These are phyloP conservation scores for Chascanopsetta lugubris DNA, from an alignment of 2,113 vertebrate species.

Conservation along the genomic window DNA sequence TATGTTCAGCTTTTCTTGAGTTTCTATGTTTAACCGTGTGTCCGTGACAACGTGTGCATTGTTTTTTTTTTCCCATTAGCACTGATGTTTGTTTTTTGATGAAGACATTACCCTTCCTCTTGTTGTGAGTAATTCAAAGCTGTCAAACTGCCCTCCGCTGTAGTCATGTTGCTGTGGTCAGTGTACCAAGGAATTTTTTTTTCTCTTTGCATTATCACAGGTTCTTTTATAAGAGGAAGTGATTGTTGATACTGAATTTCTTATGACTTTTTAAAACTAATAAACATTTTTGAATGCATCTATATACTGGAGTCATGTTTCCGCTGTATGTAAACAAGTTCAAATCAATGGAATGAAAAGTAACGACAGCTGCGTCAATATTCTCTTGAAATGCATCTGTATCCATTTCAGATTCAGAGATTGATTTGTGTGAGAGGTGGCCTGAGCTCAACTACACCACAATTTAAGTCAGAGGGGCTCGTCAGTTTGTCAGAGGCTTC, in stretches of 20 bases:
- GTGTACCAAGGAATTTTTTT: slow-evolving; percentile 85
- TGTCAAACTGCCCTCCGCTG: slow-evolving; percentile 80
- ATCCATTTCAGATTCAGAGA: too few relatives aligned
- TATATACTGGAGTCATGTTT: background rate
- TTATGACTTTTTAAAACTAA: slow-evolving; percentile 92
- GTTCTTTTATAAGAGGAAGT: slow-evolving; percentile 92
- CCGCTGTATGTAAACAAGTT: background rate
- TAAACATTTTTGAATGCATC: slow-evolving; percentile 87
- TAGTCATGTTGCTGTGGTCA: slow-evolving; percentile 84
- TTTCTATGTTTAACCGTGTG: slow-evolving; percentile 80
- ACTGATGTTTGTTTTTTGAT: slow-evolving; percentile 87
- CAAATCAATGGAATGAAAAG: too few relatives aligned
- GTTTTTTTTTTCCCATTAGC: slow-evolving; percentile 73
- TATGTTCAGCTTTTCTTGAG: slow-evolving; percentile 81
- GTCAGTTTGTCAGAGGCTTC: too few relatives aligned
- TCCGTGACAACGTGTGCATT: slow-evolving; percentile 81
- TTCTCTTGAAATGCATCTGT: too few relatives aligned
- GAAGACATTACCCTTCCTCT: slow-evolving; percentile 84
- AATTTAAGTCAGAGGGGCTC: too few relatives aligned
- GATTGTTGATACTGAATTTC: slow-evolving; percentile 91
- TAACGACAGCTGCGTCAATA: background rate
- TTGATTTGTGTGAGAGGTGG: too few relatives aligned
- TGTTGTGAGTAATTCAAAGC: slow-evolving; percentile 84
- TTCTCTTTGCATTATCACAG: slow-evolving; percentile 89
- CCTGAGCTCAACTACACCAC: too few relatives aligned